Conservation (phyloP, 2,797 vertebrate genomes). For the Parauchenoglanis punctatus region DNA sequence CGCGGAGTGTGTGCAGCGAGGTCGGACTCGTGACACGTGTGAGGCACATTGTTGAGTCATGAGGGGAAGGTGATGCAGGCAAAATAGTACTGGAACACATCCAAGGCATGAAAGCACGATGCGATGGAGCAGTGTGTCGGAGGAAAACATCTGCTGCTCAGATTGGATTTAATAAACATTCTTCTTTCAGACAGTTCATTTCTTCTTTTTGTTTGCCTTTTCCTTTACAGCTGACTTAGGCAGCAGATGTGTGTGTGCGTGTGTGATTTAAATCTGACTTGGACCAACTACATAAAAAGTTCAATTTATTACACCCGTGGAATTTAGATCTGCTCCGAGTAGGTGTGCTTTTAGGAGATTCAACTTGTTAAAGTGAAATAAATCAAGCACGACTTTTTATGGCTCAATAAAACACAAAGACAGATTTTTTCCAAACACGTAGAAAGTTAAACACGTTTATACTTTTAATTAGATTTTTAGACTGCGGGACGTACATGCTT, state of each 20-base stretch:
- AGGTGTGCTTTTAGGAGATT: not conserved
- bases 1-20: not conserved
- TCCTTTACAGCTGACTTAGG: not conserved
- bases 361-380: not conserved
- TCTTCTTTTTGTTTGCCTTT: not conserved
- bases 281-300: not conserved
- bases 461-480: constrained; percentile 1
- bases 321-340: not conserved
- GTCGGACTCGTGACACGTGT: not conserved
- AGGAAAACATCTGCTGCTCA: constrained; percentile 8
- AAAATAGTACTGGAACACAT: not conserved
- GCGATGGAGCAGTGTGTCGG: not conserved
- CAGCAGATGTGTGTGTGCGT: constrained; percentile 5
- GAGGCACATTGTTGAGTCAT: not conserved
- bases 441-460: not conserved
- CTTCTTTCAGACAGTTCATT: constrained; percentile 11
- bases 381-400: not conserved
- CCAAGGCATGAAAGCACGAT: not conserved
- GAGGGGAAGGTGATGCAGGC: not conserved
- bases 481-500: too few species aligned
- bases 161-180: not conserved
- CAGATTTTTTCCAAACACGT: too few species aligned
- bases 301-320: not conserved
- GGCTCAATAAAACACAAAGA: not conserved
- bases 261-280: not conserved